A percentile compares a stretch with the other conserved stretches of the same genome.
Conservation (phyloP, 1,140 invertebrate species). For the Chionoecetes opilio region DNA sequence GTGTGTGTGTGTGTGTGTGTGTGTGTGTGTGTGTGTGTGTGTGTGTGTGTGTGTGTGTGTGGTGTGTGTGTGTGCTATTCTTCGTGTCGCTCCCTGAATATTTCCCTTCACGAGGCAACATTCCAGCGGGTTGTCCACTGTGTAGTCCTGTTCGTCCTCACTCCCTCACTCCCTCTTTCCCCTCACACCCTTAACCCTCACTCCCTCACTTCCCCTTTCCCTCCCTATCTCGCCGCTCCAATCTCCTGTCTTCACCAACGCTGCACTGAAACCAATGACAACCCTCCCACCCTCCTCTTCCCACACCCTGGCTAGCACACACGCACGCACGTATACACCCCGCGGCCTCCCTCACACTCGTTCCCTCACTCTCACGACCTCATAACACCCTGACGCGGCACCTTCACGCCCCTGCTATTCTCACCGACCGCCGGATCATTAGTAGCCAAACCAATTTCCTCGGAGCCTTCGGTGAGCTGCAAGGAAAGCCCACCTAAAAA, state of each 20-base stretch:
- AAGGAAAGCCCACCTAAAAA: too few relatives aligned
- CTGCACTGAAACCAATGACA: background rate
- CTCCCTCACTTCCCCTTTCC: background rate
- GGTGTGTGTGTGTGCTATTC: background rate
- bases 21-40: too few relatives aligned
- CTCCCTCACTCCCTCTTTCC: background rate
- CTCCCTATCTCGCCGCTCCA: background rate
- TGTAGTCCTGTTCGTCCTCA: background rate
- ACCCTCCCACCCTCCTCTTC: background rate
- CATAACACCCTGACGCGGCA: background rate
- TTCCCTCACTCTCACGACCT: background rate
- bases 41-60: too few relatives aligned
- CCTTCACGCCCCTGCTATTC: background rate
- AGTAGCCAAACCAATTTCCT: slow-evolving; percentile 4
- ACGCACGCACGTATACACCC: background rate
- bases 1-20: too few relatives aligned
- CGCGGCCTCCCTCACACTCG: background rate
- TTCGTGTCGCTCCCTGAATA: background rate
- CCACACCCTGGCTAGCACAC: background rate
- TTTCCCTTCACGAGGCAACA: background rate
- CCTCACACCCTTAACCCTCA: background rate
- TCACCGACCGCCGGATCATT: background rate
- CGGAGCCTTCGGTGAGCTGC: background rate
- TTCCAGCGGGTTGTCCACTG: slow-evolving; percentile 6
- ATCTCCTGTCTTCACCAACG: too few relatives aligned